Evolutionary conservation across 2,888 invertebrate species (phyloP), one percentile per base, ranked within the genome.

Genomic region (Dusona sp.): DNA sequence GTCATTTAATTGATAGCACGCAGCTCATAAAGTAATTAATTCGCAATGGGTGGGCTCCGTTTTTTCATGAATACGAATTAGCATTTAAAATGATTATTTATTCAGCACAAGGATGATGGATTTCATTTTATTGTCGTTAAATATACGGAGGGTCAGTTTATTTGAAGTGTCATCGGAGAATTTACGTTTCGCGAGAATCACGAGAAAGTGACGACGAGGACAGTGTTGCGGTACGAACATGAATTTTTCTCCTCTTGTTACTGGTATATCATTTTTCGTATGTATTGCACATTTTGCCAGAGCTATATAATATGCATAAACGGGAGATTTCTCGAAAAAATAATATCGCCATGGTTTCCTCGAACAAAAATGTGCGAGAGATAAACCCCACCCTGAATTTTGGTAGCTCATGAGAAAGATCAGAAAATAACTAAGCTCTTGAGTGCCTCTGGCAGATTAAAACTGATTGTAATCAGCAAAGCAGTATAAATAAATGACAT

Each of bases 321-420:
- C 33, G 45, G 51, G 42, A 68, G 68, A 80, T 84, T 80, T 72
- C 75, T 38, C 51, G 84, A 80, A 80, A 75, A 80, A 80, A 75
- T 51, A 13, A 48, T 74, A 78, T 70, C 78, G 68, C 25, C 61
- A 38, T 29, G 33, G 19, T 42, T 79, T 3, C 13, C 29, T 8
- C 57, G 68, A 67, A 67, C 0, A 77, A 51, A 64, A 45, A 65
- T 33, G 7, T 25, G 1, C n/a, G 9, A 8, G n/a, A 51, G n/a
- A 33, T 36, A 33, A 33, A 48, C 54, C 54, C 78, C 78, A 65
- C 67, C 65, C 75, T 38, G 42, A 54, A 54, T 68, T 81, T 73
- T 45, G 33, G 42, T 42, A 16, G 22, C 29, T 45, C 54, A 19
- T 29, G 54, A 75, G 33, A 54, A 48, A 65, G 25, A 81, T 54